Conservation (phyloP, 2,888 invertebrate genomes). For the Zeuzera pyrina region DNA sequence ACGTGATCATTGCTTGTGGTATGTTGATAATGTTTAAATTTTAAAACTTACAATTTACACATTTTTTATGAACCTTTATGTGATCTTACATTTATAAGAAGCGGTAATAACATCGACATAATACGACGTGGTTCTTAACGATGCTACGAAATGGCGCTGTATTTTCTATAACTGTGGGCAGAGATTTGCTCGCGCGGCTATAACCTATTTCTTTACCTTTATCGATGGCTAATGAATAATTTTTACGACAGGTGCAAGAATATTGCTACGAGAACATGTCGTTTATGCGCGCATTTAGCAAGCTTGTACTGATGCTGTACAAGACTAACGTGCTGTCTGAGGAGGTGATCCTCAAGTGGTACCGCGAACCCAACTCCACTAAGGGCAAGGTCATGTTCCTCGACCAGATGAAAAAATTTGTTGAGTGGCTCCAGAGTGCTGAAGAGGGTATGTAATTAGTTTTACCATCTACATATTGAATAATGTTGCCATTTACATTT, state of each 20-base stretch:
- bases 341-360: conserved; percentile 97
- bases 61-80: too few relatives aligned
- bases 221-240: not conserved
- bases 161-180: too few relatives aligned
- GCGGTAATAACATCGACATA: too few relatives aligned
- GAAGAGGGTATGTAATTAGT: conserved; percentile 82
- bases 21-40: too few relatives aligned
- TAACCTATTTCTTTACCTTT: not conserved
- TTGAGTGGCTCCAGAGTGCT: conserved; percentile 97
- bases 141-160: too few relatives aligned
- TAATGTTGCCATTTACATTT: too few relatives aligned
- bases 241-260: conserved; percentile 81
- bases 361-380: conserved; percentile 89
- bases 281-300: conserved; percentile 98
- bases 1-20: too few relatives aligned
- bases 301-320: conserved; percentile 96
- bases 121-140: too few relatives aligned
- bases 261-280: conserved; percentile 99
- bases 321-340: conserved; percentile 96
- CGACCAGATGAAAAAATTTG: conserved; percentile 97
- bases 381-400: conserved; percentile 97
- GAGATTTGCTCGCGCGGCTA: too few relatives aligned
- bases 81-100: too few relatives aligned
- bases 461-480: too few relatives aligned
- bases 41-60: too few relatives aligned